Evolutionary conservation across 2,797 vertebrate genomes (phyloP).

Genomic region (Peromyscus aztecus): DNA sequence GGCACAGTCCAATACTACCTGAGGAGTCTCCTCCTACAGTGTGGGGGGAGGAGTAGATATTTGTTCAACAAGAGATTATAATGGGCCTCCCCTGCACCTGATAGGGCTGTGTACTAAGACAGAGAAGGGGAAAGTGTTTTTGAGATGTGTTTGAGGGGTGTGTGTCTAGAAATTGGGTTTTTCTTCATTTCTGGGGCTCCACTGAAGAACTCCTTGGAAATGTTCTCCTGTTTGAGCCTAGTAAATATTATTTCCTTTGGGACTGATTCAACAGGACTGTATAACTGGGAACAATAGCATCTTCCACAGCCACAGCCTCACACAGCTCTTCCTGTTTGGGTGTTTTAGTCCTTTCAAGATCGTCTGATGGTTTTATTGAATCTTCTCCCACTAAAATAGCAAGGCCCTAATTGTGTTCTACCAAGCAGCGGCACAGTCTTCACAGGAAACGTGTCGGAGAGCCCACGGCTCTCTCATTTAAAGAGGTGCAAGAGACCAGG

Average conservation of each 20-base stretch:
- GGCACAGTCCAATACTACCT: not conserved
- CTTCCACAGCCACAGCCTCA: not conserved
- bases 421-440: not conserved
- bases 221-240: not conserved
- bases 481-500: not conserved
- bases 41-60: not conserved
- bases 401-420: constrained; percentile 22
- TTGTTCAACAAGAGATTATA: not conserved
- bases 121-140: not conserved
- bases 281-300: not conserved
- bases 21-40: not conserved
- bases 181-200: constrained; percentile 23
- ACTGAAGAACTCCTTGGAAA: not conserved
- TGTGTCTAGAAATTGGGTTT: not conserved
- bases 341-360: not conserved
- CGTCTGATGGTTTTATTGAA: not conserved
- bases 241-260: not conserved
- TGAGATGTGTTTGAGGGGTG: not conserved
- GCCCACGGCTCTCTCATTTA: not conserved
- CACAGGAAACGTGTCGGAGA: not conserved
- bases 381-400: not conserved
- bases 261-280: not conserved
- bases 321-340: not conserved
- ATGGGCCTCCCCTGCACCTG: not conserved
- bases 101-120: not conserved